These are phyloP conservation scores for Oxycera nigricornis DNA, from an alignment of 2,888 invertebrate species.

Conservation along the genomic window DNA sequence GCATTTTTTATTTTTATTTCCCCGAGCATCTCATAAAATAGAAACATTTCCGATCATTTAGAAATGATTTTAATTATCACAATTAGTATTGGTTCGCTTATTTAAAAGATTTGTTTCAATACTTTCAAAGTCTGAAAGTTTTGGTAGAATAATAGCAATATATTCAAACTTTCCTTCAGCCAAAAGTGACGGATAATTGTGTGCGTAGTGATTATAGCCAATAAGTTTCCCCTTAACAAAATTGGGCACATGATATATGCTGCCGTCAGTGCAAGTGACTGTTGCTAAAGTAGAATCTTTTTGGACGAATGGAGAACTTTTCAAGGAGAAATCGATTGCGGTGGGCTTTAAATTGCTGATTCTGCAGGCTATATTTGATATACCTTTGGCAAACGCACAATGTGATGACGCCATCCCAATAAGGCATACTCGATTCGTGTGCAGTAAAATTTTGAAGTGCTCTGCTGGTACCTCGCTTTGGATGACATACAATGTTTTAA, in stretches of 20 bases:
- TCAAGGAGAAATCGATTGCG: not conserved
- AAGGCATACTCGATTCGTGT: slow-evolving; percentile 9
- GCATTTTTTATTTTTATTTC: too few relatives aligned
- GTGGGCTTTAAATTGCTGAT: not conserved
- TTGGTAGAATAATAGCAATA: slow-evolving; percentile 11
- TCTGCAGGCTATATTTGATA: not conserved
- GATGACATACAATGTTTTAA: too few relatives aligned
- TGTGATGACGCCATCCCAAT: not conserved
- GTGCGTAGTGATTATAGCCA: not conserved
- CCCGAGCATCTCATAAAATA: too few relatives aligned
- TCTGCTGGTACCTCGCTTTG: too few relatives aligned
- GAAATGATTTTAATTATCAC: too few relatives aligned
- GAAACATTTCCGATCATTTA: too few relatives aligned
- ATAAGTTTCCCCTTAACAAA: slow-evolving; percentile 12
- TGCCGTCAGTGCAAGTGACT: not conserved
- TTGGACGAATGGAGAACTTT: not conserved
- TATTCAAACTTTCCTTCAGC: not conserved
- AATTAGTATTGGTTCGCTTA: too few relatives aligned
- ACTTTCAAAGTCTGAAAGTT: not conserved
- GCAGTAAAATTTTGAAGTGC: not conserved
- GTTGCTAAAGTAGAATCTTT: not conserved
- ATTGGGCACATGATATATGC: not conserved
- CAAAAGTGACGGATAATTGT: not conserved
- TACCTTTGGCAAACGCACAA: slow-evolving; percentile 6
- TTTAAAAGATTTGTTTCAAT: not conserved